Evolutionary conservation across 1,140 invertebrate species (phyloP), one percentile per base, ranked within the genome.

Genomic region (Papilio dardanus): DNA sequence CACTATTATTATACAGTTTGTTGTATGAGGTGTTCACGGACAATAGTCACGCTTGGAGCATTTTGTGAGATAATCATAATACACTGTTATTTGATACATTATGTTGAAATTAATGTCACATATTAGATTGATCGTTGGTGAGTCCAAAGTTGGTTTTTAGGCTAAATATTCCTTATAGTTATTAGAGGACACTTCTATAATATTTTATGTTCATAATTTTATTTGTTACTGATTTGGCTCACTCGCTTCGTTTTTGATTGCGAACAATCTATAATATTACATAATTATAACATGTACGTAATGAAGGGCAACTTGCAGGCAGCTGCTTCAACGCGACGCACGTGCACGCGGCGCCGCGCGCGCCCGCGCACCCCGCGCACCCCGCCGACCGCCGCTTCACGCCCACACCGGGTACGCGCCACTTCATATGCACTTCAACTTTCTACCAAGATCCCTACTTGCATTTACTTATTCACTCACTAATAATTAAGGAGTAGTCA

Each of bases 241-340:
- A n/a, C n/a, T n/a, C n/a, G n/a, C n/a, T n/a, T n/a, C n/a, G n/a
- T n/a, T n/a, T n/a, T n/a, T n/a, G n/a, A n/a, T n/a, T n/a, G n/a
- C n/a, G n/a, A n/a, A n/a, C n/a, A n/a, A n/a, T n/a, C n/a, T n/a
- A n/a, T n/a, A n/a, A n/a, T n/a, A n/a, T n/a, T n/a, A n/a, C n/a
- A n/a, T n/a, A n/a, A n/a, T n/a, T n/a, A n/a, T n/a, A n/a, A n/a
- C n/a, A n/a, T n/a, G n/a, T n/a, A n/a, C n/a, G n/a, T n/a, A n/a
- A n/a, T n/a, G n/a, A n/a, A n/a, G n/a, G 31, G 35, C 8, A 30
- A 12, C 28, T 82, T 79, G 42, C 81, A 91, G 89, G 83, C 74
- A 86, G 75, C 65, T 92, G 89, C 74, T 88, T 84, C 54, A 92
- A 92, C 66, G 54, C 86, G 14, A 77, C 85, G 6, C 90, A 92